Conservation (phyloP, 2,888 invertebrate species). For the Furcula furcula region DNA sequence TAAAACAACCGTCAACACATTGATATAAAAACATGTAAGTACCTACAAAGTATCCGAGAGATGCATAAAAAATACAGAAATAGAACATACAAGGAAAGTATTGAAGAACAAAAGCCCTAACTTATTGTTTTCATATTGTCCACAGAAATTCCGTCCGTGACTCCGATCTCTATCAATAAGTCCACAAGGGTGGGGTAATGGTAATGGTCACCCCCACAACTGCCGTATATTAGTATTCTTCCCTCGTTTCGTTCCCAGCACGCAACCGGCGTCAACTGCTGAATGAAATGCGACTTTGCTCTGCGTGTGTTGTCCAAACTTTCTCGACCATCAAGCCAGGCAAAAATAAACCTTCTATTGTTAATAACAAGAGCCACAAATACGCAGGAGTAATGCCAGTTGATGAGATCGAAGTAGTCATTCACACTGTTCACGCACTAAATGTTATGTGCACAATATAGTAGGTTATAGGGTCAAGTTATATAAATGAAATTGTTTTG, state of each 20-base stretch:
- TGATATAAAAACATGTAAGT: no score
- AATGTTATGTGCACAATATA: slow-evolving; percentile 56
- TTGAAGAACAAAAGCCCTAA: slow-evolving; percentile 1
- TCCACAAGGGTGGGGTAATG: slow-evolving; percentile 3
- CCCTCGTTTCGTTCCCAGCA: slow-evolving; percentile 22
- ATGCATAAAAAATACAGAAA: no score
- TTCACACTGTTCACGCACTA: slow-evolving; percentile 68
- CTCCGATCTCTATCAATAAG: slow-evolving; percentile 17
- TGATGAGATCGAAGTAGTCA: slow-evolving; percentile 50
- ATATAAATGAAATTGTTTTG: slow-evolving; percentile 48
- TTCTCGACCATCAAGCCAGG: slow-evolving; percentile 15
- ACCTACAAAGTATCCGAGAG: no score
- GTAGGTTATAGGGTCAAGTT: slow-evolving; percentile 67
- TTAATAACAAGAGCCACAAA: slow-evolving; percentile 15
- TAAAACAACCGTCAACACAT: no score
- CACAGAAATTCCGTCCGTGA: not conserved
- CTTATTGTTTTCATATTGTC: slow-evolving; percentile 15
- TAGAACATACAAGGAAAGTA: not conserved
- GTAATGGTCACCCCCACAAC: slow-evolving; percentile 5
- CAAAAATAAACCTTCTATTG: slow-evolving; percentile 27
- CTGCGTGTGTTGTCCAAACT: slow-evolving; percentile 36
- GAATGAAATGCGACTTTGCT: slow-evolving; percentile 47
- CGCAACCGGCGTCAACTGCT: slow-evolving; percentile 44
- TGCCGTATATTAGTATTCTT: slow-evolving; percentile 41
- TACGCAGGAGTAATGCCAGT: slow-evolving; percentile 17